phyloP scores from a whole-genome alignment of 2,888 invertebrate species.

The Sisyra nigra region DNA sequence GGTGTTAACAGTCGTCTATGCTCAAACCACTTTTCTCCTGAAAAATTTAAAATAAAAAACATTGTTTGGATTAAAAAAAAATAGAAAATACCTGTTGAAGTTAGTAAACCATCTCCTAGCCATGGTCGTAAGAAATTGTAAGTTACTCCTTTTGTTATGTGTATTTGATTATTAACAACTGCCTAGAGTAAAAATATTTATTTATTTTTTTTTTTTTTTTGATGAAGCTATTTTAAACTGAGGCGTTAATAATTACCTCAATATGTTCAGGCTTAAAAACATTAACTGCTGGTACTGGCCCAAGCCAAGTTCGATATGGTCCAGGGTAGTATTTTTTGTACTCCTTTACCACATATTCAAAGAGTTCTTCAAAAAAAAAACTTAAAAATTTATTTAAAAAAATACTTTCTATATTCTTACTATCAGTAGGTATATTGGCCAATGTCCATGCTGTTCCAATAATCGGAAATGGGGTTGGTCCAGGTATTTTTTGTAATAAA shows the following conservation, averaged over 20 bases:
- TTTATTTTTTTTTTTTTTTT: background rate
- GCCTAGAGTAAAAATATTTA: conserved; percentile 13
- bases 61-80: conserved; percentile 1
- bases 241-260: conserved; percentile 13
- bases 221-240: background rate
- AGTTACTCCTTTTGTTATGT: conserved; percentile 14
- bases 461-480: conserved; percentile 13
- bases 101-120: conserved; percentile 18
- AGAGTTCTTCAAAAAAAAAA: too few relatives aligned
- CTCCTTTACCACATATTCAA: conserved; percentile 9
- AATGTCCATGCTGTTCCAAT: conserved; percentile 13
- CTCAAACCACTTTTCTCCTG: conserved; percentile 17
- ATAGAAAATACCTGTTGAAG: conserved; percentile 14
- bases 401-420: conserved; percentile 9
- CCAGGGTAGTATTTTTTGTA: conserved; percentile 13
- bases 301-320: conserved; percentile 16
- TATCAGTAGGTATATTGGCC: conserved; percentile 11
- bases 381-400: background rate
- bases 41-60: too few relatives aligned
- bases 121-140: conserved; percentile 16
- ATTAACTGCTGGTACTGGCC: conserved; percentile 14
- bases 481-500: conserved; percentile 10
- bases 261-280: conserved; percentile 16
- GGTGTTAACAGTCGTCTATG: conserved; percentile 19
- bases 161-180: conserved; percentile 14